Evolutionary conservation across 2,113 vertebrate genomes (phyloP), one percentile per base, ranked within the genome.

Genomic region (Prietella phreatophila): DNA sequence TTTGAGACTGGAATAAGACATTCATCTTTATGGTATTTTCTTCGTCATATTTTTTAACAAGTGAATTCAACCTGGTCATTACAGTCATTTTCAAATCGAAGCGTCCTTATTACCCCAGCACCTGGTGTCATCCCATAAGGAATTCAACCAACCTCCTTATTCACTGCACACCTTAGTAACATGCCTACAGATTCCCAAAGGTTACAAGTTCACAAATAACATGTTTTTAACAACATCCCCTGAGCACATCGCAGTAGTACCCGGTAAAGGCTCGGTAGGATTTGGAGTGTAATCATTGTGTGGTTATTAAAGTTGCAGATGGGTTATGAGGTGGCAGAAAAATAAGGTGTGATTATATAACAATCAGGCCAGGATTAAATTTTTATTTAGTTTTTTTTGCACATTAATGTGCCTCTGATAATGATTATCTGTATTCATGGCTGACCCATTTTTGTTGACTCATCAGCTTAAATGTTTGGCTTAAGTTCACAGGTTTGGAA

Each of bases 211-310:
- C n/a, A 22, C 25, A 50, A 75, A 88, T 84, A 88, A 90, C 87
- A 86, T 86, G 89, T 88, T 90, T 79, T 84, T 39, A 88, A 90
- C 73, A 67, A 76, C 69, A 13, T 82, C 87, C 87, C 87, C 15
- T 7, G 84, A 88, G 89, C 33, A 69, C 17, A 15, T 56, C 14
- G 7, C 53, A 50, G 53, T 53, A 87, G 30, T 27, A 4, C 83
- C 30, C 39, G 13, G n/a, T 42, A 13, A 19, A 47, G 76, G 50
- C 63, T 42, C 61, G 19, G 42, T 73, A 58, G 63, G 50, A 61
- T 39, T 42, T 27, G 30, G 4, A 61, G 81, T 63, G 39, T 83
- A 87, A 88, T 86, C 27, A 30, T 15, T 0, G 39, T n/a, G 9
- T 67, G 13, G 27, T 50, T n/a, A 76, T 90, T 84, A 78, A 76